Conservation (phyloP, 2,888 invertebrate genomes). For the Platynereis dumerilii region DNA sequence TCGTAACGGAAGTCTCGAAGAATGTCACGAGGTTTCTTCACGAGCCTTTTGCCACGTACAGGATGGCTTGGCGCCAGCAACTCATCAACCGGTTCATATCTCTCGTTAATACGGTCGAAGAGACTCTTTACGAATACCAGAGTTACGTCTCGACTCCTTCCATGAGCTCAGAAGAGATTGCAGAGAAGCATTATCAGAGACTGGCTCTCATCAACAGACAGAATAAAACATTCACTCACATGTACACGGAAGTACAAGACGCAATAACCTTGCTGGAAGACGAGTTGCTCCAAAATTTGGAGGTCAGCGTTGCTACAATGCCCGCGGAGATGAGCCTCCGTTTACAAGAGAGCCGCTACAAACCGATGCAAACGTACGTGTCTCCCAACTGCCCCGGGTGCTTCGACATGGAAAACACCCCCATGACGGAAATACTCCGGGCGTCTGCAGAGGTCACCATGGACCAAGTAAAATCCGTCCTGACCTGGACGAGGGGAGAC, state of each 20-base stretch:
- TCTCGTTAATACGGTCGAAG: neutral
- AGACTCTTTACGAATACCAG: conserved; percentile 5
- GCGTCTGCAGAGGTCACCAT: neutral
- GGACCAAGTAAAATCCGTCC: neutral
- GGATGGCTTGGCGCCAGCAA: neutral
- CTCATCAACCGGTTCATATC: neutral
- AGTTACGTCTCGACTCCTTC: neutral
- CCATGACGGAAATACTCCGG: neutral
- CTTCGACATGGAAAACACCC: neutral
- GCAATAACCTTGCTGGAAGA: neutral
- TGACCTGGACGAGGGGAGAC: neutral
- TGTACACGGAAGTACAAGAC: neutral
- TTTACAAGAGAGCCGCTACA: neutral
- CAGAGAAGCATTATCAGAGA: neutral
- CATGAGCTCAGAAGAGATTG: neutral
- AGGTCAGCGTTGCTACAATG: neutral
- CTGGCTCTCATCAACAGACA: neutral
- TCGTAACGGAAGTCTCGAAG: neutral
- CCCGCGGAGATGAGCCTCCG: neutral
- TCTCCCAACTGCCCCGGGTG: neutral
- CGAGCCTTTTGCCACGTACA: neutral
- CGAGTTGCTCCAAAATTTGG: neutral
- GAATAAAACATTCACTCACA: neutral
- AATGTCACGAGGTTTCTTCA: neutral
- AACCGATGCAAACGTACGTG: neutral